These are phyloP conservation scores for Pachycephala philippinensis DNA, from an alignment of 2,113 vertebrate species.

Conservation along the genomic window DNA sequence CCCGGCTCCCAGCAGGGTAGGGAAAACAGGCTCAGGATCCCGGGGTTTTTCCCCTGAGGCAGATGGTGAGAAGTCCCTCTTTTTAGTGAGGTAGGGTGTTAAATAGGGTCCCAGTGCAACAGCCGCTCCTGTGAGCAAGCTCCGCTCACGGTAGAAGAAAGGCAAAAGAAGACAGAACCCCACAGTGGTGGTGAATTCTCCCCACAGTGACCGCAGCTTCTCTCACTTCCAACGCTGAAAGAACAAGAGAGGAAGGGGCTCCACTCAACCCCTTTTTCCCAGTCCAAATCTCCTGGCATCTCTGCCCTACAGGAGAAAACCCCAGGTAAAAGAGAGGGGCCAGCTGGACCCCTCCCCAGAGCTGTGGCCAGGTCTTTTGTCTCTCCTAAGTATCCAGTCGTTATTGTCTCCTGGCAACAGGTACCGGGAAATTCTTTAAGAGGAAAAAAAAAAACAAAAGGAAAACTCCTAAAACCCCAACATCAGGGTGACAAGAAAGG, in stretches of 20 bases:
- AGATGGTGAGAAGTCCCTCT: not conserved
- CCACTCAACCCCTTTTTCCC: not conserved
- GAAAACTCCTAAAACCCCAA: not conserved
- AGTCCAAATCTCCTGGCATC: not conserved
- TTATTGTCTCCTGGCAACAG: not conserved
- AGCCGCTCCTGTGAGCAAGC: not conserved
- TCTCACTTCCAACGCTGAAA: not conserved
- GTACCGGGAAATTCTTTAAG: not conserved
- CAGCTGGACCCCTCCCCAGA: not conserved
- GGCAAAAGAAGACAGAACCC: not conserved
- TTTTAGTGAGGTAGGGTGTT: not conserved
- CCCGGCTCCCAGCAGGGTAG: not conserved
- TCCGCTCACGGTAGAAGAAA: not conserved
- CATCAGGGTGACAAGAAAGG: not conserved
- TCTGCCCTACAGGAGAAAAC: not conserved
- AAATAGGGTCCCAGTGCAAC: too few species aligned
- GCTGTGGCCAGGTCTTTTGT: not conserved
- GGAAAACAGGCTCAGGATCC: not conserved
- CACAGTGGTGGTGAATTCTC: not conserved
- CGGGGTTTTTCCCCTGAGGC: not conserved
- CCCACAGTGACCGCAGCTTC: not conserved
- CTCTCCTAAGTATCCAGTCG: not conserved
- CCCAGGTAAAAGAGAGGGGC: not conserved
- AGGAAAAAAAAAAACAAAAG: not conserved
- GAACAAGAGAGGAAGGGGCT: not conserved